Evolutionary conservation across 1,140 invertebrate genomes (phyloP).

Genomic region (Bilobella aurantiaca): DNA sequence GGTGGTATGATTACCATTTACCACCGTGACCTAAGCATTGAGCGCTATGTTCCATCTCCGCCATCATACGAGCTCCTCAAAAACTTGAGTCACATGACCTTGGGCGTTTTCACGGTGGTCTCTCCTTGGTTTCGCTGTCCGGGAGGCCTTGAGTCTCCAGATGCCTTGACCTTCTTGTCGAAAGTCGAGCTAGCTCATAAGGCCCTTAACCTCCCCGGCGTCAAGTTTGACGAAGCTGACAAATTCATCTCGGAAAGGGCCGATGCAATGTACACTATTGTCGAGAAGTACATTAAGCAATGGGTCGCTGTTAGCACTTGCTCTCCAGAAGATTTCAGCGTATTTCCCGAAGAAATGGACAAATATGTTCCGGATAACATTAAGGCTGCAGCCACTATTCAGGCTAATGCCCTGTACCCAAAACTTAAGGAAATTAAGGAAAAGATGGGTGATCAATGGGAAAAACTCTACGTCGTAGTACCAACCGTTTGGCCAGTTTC

Average conservation of each 20-base stretch:
- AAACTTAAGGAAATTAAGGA: not conserved
- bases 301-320: not conserved
- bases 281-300: not conserved
- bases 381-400: not conserved
- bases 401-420: not conserved
- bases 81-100: not conserved
- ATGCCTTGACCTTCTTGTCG: not conserved
- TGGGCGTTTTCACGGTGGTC: not conserved
- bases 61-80: not conserved
- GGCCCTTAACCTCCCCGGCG: not conserved
- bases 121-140: not conserved
- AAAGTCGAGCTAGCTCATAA: not conserved
- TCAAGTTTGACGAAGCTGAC: not conserved
- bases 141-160: not conserved
- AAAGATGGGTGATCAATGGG: not conserved
- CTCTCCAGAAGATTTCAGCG: not conserved
- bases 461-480: not conserved
- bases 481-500: not conserved
- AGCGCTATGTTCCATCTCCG: not conserved
- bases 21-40: not conserved
- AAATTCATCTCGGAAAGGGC: not conserved
- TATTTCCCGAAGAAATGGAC: not conserved
- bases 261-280: not conserved
- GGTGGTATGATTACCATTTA: not conserved
- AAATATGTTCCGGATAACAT: not conserved